A percentile compares a stretch with the other conserved stretches of the same genome.
Conservation (phyloP, 2,888 invertebrate species). For the Myopa testacea region DNA sequence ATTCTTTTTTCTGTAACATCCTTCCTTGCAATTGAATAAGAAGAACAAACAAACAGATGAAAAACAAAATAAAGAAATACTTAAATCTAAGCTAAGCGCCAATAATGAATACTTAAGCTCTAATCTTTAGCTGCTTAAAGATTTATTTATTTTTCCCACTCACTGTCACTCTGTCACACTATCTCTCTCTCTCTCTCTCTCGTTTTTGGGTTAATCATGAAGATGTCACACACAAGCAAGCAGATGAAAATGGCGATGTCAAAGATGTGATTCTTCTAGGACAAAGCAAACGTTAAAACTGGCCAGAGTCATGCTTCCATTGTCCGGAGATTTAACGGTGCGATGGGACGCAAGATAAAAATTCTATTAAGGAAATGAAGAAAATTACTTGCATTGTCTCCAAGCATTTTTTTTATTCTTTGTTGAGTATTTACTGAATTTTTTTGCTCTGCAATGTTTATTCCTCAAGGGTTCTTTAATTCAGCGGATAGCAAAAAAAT, state of each 20-base stretch:
- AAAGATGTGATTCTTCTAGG: conserved; percentile 59
- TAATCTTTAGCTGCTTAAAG: conserved; percentile 30
- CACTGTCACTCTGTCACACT: neutral
- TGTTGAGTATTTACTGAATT: conserved; percentile 2
- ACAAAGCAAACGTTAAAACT: conserved; percentile 12
- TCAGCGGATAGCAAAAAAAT: conserved; percentile 49
- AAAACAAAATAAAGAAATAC: neutral
- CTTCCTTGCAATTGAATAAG: neutral
- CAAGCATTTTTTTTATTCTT: conserved; percentile 35
- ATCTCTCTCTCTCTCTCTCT: neutral
- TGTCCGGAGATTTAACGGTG: neutral
- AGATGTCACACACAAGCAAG: conserved; percentile 7
- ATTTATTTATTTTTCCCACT: conserved; percentile 22
- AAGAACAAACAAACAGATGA: neutral
- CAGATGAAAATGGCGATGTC: conserved; percentile 52
- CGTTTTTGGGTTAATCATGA: neutral
- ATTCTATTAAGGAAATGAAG: conserved; percentile 69
- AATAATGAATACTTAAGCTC: conserved; percentile 50
- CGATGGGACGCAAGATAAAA: conserved; percentile 61
- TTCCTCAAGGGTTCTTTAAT: neutral
- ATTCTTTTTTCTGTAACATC: neutral
- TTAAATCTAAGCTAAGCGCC: conserved; percentile 32
- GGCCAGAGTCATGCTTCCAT: neutral
- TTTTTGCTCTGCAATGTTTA: neutral
- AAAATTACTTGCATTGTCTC: conserved; percentile 63